phyloP scores from a whole-genome alignment of 2,797 vertebrate species.

The Tamandua tetradactyla region DNA sequence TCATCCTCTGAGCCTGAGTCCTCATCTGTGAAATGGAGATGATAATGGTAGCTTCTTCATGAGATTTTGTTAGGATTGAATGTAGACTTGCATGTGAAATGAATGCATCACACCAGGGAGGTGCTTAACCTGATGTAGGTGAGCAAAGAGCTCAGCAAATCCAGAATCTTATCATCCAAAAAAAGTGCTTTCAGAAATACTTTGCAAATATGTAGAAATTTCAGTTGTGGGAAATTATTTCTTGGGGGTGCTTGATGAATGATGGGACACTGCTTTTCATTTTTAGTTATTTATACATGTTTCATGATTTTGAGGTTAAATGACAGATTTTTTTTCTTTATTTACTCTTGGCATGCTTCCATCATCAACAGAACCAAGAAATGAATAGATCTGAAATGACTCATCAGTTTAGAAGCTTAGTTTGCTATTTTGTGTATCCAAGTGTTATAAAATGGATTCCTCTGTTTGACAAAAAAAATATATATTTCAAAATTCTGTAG shows the following conservation, averaged over 20 bases:
- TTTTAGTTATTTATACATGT: fast-evolving
- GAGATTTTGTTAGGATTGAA: not conserved
- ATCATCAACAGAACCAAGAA: not conserved
- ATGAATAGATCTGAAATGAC: not conserved
- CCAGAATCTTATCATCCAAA: not conserved
- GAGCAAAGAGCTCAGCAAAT: not conserved
- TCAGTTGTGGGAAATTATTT: not conserved
- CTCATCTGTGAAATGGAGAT: not conserved
- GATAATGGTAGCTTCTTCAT: fast-evolving
- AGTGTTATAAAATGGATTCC: not conserved
- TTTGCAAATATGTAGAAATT: not conserved
- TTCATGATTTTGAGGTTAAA: not conserved
- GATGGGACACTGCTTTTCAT: not conserved
- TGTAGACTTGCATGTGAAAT: not conserved
- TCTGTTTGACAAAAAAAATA: not conserved
- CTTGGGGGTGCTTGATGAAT: not conserved
- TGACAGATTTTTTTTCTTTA: not conserved
- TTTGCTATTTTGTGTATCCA: not conserved
- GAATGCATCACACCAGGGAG: fast-evolving
- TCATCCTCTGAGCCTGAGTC: not conserved
- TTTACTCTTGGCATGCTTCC: not conserved
- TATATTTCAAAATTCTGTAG: not conserved
- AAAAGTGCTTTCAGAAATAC: not conserved
- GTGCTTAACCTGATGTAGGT: fast-evolving
- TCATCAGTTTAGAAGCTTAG: not conserved